Evolutionary conservation across 2,113 vertebrate species (phyloP).

Genomic region (Scophthalmus maximus): DNA sequence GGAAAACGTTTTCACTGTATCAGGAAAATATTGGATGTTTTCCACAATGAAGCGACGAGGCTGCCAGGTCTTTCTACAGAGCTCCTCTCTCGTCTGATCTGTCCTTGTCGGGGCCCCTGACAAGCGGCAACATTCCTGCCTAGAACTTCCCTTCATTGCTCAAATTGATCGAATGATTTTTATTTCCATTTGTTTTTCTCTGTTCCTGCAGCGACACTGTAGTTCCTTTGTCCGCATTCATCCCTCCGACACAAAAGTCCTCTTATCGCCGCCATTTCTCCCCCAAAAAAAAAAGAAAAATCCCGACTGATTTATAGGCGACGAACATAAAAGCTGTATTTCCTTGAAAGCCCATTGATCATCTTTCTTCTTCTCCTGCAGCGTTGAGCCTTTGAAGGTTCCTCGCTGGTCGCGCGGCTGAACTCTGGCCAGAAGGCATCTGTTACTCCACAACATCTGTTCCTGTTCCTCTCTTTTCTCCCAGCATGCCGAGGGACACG

Average conservation of each 20-base stretch:
- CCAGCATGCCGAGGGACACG: slow-evolving; percentile 89
- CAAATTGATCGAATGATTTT: neutral
- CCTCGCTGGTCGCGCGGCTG: slow-evolving; percentile 85
- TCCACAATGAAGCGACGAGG: too few relatives aligned
- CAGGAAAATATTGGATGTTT: too few relatives aligned
- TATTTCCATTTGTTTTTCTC: too few relatives aligned
- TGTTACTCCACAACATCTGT: slow-evolving; percentile 97
- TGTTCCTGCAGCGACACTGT: neutral
- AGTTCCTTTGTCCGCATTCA: slow-evolving; percentile 17
- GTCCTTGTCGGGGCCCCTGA: too few relatives aligned
- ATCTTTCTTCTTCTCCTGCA: neutral
- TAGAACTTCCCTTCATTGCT: neutral
- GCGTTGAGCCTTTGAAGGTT: slow-evolving; percentile 81
- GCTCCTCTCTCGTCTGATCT: too few relatives aligned
- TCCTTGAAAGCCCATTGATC: slow-evolving; percentile 73
- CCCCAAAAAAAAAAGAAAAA: neutral
- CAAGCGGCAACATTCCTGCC: too few relatives aligned
- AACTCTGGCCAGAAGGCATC: slow-evolving; percentile 92
- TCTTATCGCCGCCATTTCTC: slow-evolving; percentile 31
- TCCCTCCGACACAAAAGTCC: neutral
- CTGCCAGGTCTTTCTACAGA: too few relatives aligned
- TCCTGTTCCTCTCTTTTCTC: slow-evolving; percentile 88
- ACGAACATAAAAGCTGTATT: slow-evolving; percentile 34
- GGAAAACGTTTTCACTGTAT: too few relatives aligned
- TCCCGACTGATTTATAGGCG: slow-evolving; percentile 22